Evolutionary conservation across 2,797 vertebrate genomes (phyloP).

Genomic region (Sandelia bainsii): DNA sequence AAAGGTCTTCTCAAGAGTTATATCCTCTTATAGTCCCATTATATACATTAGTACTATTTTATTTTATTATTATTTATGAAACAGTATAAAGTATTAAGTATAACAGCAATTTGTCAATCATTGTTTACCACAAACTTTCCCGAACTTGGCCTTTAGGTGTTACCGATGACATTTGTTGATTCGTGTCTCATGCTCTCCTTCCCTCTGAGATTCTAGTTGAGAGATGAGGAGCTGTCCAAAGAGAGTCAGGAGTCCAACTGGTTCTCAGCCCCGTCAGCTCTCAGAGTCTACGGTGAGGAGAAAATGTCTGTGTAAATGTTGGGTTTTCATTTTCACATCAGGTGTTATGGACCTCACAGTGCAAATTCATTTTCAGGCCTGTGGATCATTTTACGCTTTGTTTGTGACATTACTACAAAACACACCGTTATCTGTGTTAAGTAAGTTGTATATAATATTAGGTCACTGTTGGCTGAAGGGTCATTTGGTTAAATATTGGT

Average conservation of each 20-base stretch:
- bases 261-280: conserved; percentile 99
- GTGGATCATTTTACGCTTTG: neutral
- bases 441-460: neutral
- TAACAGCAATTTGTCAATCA: neutral
- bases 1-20: neutral
- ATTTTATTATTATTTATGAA: neutral
- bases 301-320: neutral
- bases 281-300: conserved; percentile 94
- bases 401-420: too few species aligned
- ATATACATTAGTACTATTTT: neutral
- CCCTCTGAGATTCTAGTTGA: conserved; percentile 84
- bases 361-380: neutral
- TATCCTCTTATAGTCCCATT: neutral
- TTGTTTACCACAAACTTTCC: neutral
- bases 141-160: neutral
- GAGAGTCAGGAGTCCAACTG: conserved; percentile 99
- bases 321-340: neutral
- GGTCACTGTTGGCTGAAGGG: neutral
- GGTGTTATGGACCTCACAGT: neutral
- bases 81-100: too few species aligned
- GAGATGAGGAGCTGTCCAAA: conserved; percentile 98
- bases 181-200: conserved; percentile 16
- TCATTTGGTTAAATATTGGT: neutral
- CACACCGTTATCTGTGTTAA: neutral
- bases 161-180: neutral